Evolutionary conservation across 1,140 invertebrate genomes (phyloP).

Genomic region (Temnothorax curvispinosus): DNA sequence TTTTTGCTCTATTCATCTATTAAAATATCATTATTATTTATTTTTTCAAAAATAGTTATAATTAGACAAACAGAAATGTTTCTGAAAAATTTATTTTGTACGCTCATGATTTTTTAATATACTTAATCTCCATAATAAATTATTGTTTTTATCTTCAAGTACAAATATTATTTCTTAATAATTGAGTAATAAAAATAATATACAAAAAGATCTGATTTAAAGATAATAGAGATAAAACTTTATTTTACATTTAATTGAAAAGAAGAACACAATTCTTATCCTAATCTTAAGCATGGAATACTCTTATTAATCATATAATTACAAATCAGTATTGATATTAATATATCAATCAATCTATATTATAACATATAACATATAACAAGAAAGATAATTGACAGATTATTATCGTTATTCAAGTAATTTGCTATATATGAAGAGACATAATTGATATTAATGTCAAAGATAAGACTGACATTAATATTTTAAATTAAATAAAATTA

Average conservation of each 20-base stretch:
- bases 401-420: background rate
- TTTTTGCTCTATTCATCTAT: background rate
- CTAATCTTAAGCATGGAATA: background rate
- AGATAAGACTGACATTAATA: background rate
- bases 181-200: background rate
- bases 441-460: background rate
- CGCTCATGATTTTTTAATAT: background rate
- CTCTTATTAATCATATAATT: background rate
- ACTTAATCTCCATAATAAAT: background rate
- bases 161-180: background rate
- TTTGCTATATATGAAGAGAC: background rate
- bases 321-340: background rate
- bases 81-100: background rate
- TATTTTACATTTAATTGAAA: background rate
- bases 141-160: slow-evolving; percentile 2
- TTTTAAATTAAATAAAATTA: too few relatives aligned
- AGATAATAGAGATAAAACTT: background rate
- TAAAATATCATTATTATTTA: background rate
- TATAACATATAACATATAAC: background rate
- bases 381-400: background rate
- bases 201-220: background rate
- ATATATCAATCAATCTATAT: background rate
- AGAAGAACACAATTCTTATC: background rate
- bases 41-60: background rate
- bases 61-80: background rate